Percentiles rank a stretch among this genome's conserved stretches.
phyloP scores from a whole-genome alignment of 2,113 vertebrate genomes.

The Cephalopterus ornatus region DNA sequence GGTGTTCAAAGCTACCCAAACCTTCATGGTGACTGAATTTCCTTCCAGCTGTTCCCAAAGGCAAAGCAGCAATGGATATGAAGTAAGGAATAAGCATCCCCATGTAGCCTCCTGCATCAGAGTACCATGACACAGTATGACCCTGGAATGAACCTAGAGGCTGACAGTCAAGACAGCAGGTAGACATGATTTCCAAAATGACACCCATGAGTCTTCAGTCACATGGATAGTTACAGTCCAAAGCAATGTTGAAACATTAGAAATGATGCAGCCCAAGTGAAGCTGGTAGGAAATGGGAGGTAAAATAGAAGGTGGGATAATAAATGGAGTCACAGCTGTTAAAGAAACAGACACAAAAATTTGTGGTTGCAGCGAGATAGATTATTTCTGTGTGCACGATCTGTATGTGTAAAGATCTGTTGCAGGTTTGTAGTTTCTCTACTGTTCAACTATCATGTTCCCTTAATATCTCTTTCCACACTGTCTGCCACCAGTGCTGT shows the following conservation, averaged over 20 bases:
- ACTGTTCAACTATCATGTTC: neutral
- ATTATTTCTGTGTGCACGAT: neutral
- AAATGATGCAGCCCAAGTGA: neutral
- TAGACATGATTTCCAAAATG: neutral
- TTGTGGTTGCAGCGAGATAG: neutral
- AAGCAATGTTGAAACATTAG: neutral
- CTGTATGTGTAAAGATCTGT: neutral
- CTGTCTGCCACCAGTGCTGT: neutral
- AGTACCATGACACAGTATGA: neutral
- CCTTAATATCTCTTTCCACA: neutral
- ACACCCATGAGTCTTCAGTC: neutral
- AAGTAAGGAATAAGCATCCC: neutral
- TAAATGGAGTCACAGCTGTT: neutral
- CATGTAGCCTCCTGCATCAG: neutral
- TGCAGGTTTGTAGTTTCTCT: neutral
- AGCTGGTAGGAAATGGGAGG: neutral
- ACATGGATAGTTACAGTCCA: neutral
- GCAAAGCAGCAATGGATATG: neutral
- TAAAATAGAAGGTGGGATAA: neutral
- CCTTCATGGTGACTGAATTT: neutral
- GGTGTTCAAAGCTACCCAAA: neutral
- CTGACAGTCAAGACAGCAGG: neutral
- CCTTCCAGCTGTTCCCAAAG: neutral
- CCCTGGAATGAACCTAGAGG: neutral
- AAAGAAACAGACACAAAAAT: neutral